phyloP scores from a whole-genome alignment of 2,113 vertebrate species.

The Amphilophus citrinellus region DNA sequence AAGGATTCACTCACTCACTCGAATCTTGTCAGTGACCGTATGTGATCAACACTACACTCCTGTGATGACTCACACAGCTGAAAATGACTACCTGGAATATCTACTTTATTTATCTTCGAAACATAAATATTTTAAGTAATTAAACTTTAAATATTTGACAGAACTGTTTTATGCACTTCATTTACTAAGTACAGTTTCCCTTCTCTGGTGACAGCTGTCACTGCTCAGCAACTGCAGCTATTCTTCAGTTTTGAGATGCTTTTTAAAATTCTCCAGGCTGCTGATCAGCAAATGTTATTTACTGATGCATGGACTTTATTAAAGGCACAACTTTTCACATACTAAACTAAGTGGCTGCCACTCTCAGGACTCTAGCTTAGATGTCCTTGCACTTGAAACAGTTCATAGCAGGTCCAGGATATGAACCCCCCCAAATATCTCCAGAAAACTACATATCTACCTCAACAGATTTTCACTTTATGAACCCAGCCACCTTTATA shows the following conservation, averaged over 20 bases:
- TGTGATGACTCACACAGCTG: not conserved
- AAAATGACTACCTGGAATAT: not conserved
- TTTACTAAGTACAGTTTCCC: not conserved
- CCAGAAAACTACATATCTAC: not conserved
- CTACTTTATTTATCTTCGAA: not conserved
- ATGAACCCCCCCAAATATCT: not conserved
- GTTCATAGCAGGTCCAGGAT: constrained; percentile 7
- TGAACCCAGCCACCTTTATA: not conserved
- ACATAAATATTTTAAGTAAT: not conserved
- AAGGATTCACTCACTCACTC: constrained; percentile 63
- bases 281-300: not conserved
- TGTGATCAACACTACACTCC: not conserved
- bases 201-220: not conserved
- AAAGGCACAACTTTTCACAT: not conserved
- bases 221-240: not conserved
- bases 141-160: not conserved
- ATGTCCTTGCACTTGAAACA: constrained; percentile 16
- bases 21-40: not conserved
- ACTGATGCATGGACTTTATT: not conserved
- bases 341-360: not conserved
- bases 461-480: not conserved
- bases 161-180: not conserved
- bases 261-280: not conserved
- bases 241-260: not conserved
- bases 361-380: not conserved